These are phyloP conservation scores for Ianthella basta DNA, from an alignment of 37 sponge, comb jelly and placozoan species.

Conservation along the genomic window DNA sequence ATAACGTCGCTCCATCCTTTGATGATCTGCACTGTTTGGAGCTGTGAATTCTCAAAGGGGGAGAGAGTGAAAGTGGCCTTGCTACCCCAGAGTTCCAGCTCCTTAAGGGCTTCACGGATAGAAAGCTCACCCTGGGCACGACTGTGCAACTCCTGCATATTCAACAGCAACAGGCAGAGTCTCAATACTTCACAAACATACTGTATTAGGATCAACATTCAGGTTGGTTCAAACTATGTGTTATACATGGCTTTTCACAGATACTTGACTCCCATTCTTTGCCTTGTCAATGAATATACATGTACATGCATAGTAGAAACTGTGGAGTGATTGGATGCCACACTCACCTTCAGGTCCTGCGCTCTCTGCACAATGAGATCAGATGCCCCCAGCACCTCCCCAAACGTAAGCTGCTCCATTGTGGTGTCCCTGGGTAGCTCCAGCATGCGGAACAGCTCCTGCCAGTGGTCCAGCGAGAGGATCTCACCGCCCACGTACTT, in stretches of 20 bases:
- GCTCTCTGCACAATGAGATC: slow-evolving; percentile 64
- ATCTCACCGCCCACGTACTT: slow-evolving; percentile 94
- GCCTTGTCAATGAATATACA: too few relatives aligned
- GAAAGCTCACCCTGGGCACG: slow-evolving; percentile 98
- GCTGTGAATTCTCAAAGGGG: slow-evolving; percentile 61
- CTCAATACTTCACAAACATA: too few relatives aligned
- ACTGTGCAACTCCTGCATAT: slow-evolving; percentile 63
- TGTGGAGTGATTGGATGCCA: too few relatives aligned
- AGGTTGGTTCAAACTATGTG: too few relatives aligned
- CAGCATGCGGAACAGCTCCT: slow-evolving; percentile 90
- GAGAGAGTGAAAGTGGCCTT: slow-evolving; percentile 77
- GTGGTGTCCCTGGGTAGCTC: slow-evolving; percentile 78
- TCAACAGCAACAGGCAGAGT: too few relatives aligned
- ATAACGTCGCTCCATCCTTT: slow-evolving; percentile 94
- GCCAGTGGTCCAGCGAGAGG: slow-evolving; percentile 96
- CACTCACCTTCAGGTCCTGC: slow-evolving; percentile 62
- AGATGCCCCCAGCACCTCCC: slow-evolving; percentile 61
- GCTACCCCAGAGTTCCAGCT: slow-evolving; percentile 98
- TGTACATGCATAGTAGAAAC: too few relatives aligned
- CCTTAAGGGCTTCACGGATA: slow-evolving; percentile 93
- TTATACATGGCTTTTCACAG: too few relatives aligned
- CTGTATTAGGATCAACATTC: too few relatives aligned
- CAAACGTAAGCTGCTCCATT: slow-evolving; percentile 80
- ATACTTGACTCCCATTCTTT: too few relatives aligned
- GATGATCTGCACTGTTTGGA: slow-evolving; percentile 70